Evolutionary conservation across 2,113 vertebrate genomes (phyloP).

Genomic region (Todiramphus saurophagus): DNA sequence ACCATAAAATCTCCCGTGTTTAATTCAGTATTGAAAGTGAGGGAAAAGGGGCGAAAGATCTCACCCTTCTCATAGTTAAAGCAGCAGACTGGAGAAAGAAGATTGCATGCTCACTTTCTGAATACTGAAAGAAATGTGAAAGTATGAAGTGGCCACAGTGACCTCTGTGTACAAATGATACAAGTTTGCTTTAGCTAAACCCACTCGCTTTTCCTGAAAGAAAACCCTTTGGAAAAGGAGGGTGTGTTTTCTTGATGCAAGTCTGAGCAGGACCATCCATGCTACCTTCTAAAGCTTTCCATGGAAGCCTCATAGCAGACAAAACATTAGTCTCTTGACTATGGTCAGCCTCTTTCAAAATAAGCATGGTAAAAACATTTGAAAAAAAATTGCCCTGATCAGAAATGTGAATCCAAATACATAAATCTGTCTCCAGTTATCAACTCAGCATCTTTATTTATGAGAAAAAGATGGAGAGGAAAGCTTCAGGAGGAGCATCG

Average conservation of each 20-base stretch:
- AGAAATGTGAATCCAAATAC: not conserved
- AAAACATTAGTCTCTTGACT: not conserved
- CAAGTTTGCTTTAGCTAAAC: not conserved
- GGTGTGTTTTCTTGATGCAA: accelerated
- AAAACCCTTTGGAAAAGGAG: not conserved
- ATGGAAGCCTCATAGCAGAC: not conserved
- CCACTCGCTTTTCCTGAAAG: not conserved
- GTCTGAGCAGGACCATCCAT: not conserved
- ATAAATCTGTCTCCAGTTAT: not conserved
- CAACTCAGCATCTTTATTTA: not conserved
- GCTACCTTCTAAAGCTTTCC: not conserved
- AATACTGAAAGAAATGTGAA: not conserved
- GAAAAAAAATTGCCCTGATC: not conserved
- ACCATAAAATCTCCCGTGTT: not conserved
- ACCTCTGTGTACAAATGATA: not conserved
- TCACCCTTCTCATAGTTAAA: not conserved
- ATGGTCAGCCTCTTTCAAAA: not conserved
- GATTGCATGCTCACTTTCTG: not conserved
- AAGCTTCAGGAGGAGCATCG: not conserved
- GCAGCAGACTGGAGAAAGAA: not conserved
- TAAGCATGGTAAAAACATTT: not conserved
- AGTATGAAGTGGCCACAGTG: not conserved
- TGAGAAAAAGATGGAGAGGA: not conserved
- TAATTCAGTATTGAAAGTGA: not conserved
- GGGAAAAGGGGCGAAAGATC: not conserved